Percentiles rank a stretch among this genome's conserved stretches.
Evolutionary conservation across 2,113 vertebrate genomes (phyloP).

Genomic region (Syngnathus scovelli): DNA sequence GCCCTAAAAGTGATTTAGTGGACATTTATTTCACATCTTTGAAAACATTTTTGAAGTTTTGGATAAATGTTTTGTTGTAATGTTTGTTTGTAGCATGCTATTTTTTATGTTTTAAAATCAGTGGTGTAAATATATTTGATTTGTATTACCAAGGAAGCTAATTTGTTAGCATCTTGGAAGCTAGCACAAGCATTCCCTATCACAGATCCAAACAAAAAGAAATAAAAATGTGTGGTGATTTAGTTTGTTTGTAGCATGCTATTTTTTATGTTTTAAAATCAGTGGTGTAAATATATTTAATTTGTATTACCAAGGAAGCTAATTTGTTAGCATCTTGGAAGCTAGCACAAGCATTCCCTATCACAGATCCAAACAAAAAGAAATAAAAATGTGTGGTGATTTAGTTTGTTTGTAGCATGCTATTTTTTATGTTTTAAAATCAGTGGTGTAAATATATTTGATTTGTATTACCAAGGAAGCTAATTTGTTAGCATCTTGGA

Average conservation of each 20-base stretch:
- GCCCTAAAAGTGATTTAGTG: conserved; percentile 9
- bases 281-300: background rate
- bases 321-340: background rate
- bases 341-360: too few relatives aligned
- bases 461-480: background rate
- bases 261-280: too few relatives aligned
- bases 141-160: background rate
- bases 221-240: background rate
- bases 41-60: conserved; percentile 12
- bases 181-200: background rate
- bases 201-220: background rate
- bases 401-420: conserved; percentile 10
- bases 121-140: background rate
- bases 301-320: background rate
- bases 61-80: background rate
- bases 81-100: too few relatives aligned
- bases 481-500: background rate
- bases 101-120: too few relatives aligned
- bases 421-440: too few relatives aligned
- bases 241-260: conserved; percentile 9
- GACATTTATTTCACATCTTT: conserved; percentile 6
- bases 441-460: background rate
- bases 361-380: background rate
- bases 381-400: background rate
- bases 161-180: background rate